phyloP scores from a whole-genome alignment of 2,113 vertebrate genomes.

The Saimiri boliviensis region DNA sequence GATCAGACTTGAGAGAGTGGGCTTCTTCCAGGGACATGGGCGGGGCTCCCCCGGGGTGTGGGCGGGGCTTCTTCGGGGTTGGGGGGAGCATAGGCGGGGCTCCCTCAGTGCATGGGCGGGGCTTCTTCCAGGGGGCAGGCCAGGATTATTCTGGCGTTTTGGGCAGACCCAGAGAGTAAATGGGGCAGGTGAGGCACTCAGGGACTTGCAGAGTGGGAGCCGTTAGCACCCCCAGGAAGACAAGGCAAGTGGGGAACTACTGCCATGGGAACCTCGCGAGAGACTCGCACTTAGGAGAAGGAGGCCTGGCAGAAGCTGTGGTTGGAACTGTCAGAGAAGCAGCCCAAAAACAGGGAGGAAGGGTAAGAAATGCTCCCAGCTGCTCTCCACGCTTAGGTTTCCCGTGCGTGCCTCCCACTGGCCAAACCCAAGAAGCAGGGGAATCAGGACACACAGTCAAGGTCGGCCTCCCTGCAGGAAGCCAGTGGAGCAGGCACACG shows the following conservation, averaged over 20 bases:
- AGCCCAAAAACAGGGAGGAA: not conserved
- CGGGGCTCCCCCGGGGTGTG: not conserved
- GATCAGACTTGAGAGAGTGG: not conserved
- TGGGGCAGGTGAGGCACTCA: not conserved
- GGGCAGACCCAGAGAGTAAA: too few species aligned
- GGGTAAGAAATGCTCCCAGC: not conserved
- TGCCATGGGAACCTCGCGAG: not conserved
- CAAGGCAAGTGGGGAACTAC: not conserved
- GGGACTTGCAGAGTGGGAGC: not conserved
- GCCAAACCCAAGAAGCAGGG: not conserved
- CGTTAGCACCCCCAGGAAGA: accelerated
- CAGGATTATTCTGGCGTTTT: not conserved
- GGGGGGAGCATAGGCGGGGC: too few species aligned
- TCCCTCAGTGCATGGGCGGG: not conserved
- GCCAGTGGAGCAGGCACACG: too few species aligned
- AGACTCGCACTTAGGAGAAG: not conserved
- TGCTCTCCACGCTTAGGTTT: not conserved
- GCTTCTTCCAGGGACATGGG: not conserved
- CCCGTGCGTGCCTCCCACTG: not conserved
- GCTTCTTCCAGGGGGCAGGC: not conserved
- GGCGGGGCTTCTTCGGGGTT: not conserved
- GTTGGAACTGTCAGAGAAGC: not conserved
- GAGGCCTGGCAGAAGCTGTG: not conserved
- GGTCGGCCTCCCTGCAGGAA: not conserved
- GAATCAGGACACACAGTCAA: not conserved